These are phyloP conservation scores for Cotesia glomerata DNA, from an alignment of 1,140 invertebrate species.

Conservation along the genomic window DNA sequence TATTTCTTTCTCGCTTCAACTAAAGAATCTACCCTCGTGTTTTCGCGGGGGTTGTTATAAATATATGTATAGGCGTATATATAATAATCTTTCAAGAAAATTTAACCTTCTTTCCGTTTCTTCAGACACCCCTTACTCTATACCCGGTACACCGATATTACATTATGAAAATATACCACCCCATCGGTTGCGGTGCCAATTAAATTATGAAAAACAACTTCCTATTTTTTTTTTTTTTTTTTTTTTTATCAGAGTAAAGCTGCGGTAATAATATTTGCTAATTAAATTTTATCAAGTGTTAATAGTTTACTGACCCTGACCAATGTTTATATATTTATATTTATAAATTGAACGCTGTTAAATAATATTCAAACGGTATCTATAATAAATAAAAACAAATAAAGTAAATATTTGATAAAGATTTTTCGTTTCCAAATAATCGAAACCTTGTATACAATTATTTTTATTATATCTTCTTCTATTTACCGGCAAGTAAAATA, in stretches of 20 bases:
- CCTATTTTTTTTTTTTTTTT: conserved; percentile 16
- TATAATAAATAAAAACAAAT: no score
- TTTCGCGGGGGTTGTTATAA: background rate
- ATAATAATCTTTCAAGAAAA: conserved; percentile 33
- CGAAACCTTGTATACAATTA: no score
- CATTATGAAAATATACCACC: conserved; percentile 50
- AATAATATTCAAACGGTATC: no score
- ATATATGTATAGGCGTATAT: conserved; percentile 24
- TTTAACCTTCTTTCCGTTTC: conserved; percentile 25
- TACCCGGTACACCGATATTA: conserved; percentile 49
- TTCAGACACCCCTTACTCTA: conserved; percentile 34
- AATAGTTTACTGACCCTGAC: no score
- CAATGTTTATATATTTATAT: no score
- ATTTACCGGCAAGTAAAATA: no score
- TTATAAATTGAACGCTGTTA: no score
- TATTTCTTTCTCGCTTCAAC: background rate
- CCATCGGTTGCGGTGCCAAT: conserved; percentile 44
- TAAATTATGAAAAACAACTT: conserved; percentile 39
- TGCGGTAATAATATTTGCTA: background rate
- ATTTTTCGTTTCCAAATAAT: no score
- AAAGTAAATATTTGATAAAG: no score
- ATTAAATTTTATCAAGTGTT: no score
- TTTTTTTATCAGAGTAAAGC: background rate
- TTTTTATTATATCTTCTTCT: no score
- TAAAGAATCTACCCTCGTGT: no score